A percentile compares a stretch with the other conserved stretches of the same genome.
Conservation (phyloP, 2,888 invertebrate genomes). For the Athrips mouffetella region DNA sequence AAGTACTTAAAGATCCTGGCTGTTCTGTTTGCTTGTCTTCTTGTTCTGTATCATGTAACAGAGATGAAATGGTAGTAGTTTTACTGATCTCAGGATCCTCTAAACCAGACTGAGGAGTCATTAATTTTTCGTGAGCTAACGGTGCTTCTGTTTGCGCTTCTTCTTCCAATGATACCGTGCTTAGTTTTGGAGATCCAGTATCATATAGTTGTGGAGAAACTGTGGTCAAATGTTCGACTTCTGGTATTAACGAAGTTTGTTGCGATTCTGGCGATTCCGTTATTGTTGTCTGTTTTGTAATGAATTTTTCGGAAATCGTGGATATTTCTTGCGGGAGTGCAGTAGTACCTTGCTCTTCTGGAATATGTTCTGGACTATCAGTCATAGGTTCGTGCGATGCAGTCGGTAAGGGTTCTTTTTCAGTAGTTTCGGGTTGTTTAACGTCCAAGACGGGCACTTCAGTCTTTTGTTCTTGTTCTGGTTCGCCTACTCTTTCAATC, state of each 20-base stretch:
- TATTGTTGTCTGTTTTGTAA: neutral
- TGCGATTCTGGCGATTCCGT: slow-evolving; percentile 5
- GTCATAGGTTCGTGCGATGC: neutral
- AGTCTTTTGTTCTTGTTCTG: neutral
- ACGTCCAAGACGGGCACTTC: neutral
- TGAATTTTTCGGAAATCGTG: neutral
- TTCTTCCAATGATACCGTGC: too few species aligned
- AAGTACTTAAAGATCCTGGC: neutral
- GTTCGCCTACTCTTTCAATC: slow-evolving; percentile 10
- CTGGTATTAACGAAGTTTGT: slow-evolving; percentile 1
- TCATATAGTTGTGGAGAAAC: too few species aligned
- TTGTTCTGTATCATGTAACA: neutral
- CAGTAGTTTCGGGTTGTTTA: slow-evolving; percentile 5
- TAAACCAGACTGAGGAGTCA: neutral
- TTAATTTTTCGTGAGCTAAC: too few species aligned
- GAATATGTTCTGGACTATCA: neutral
- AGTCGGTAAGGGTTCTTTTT: neutral
- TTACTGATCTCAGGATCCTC: neutral
- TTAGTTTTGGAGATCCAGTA: too few species aligned
- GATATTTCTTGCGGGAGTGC: neutral
- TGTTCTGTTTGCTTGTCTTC: slow-evolving; percentile 4
- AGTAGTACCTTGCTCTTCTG: neutral
- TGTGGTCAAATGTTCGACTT: too few species aligned
- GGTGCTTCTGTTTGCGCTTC: too few species aligned
- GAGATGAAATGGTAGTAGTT: neutral